These are phyloP conservation scores for Unio pictorum DNA, from an alignment of 2,888 invertebrate genomes.

Conservation along the genomic window DNA sequence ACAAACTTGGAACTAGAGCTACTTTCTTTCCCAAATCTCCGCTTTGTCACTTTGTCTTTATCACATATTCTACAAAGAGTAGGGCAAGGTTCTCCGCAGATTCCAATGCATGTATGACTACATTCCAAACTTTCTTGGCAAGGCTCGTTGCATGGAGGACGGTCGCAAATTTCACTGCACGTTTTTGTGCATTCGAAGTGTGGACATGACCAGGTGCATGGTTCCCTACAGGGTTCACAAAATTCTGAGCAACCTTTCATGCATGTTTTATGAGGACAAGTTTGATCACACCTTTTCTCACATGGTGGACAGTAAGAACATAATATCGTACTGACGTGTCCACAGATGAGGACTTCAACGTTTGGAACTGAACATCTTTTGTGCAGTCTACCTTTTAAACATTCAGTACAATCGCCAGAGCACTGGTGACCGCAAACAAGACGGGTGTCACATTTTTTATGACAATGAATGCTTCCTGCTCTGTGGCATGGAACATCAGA, in stretches of 20 bases:
- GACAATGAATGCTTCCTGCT: conserved; percentile 9
- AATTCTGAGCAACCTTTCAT: conserved; percentile 56
- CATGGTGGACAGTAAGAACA: conserved; percentile 69
- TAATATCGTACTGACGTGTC: conserved; percentile 63
- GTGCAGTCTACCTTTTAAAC: conserved; percentile 78
- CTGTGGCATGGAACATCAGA: conserved; percentile 23
- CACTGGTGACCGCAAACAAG: conserved; percentile 40
- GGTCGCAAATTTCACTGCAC: conserved; percentile 69
- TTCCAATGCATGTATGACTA: conserved; percentile 75
- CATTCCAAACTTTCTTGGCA: conserved; percentile 72
- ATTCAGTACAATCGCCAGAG: conserved; percentile 72
- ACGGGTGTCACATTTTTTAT: conserved; percentile 6
- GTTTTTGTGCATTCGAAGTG: conserved; percentile 58
- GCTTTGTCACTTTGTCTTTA: conserved; percentile 33
- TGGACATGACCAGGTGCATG: conserved; percentile 62
- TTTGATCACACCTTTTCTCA: conserved; percentile 63
- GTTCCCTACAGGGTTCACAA: conserved; percentile 65
- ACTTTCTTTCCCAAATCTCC: conserved; percentile 14
- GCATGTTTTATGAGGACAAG: conserved; percentile 64
- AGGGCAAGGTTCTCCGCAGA: conserved; percentile 84
- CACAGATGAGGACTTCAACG: conserved; percentile 74
- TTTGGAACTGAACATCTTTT: conserved; percentile 76
- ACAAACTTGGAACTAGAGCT: conserved; percentile 72
- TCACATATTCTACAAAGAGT: conserved; percentile 76
- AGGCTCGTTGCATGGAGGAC: conserved; percentile 64